Percentiles rank a stretch among this genome's conserved stretches.
These are phyloP conservation scores for Antechinus stuartii DNA, from an alignment of 2,113 vertebrate species.

Conservation along the genomic window DNA sequence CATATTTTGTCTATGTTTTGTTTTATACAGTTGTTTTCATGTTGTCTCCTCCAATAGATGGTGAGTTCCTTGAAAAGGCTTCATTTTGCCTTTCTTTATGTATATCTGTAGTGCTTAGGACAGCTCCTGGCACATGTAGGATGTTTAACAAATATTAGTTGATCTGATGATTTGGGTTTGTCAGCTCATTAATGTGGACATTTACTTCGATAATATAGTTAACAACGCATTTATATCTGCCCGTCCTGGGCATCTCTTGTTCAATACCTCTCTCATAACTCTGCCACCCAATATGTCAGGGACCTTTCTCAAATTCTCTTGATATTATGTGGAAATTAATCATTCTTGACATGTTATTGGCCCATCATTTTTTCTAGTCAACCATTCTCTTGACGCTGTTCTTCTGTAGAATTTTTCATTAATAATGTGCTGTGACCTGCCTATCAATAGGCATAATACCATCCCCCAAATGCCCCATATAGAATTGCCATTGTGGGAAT, in stretches of 20 bases:
- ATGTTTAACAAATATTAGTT: background rate
- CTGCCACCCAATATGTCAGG: background rate
- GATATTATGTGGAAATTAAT: background rate
- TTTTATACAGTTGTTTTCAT: background rate
- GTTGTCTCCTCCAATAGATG: background rate
- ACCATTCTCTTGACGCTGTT: background rate
- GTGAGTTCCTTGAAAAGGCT: background rate
- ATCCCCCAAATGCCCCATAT: background rate
- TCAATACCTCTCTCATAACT: background rate
- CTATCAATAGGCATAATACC: background rate
- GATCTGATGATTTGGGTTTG: background rate
- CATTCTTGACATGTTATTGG: background rate
- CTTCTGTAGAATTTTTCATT: background rate
- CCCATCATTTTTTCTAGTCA: background rate
- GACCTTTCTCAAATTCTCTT: background rate
- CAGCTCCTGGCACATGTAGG: background rate
- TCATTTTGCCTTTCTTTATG: background rate
- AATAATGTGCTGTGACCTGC: background rate
- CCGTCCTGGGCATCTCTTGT: background rate
- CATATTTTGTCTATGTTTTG: background rate
- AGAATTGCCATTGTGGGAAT: background rate
- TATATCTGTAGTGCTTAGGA: background rate
- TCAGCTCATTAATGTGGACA: background rate
- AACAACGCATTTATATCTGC: background rate
- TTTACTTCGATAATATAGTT: background rate